A percentile compares a stretch with the other conserved stretches of the same genome.
phyloP scores from a whole-genome alignment of 2,888 invertebrate species.

The Cybosia mesomella region DNA sequence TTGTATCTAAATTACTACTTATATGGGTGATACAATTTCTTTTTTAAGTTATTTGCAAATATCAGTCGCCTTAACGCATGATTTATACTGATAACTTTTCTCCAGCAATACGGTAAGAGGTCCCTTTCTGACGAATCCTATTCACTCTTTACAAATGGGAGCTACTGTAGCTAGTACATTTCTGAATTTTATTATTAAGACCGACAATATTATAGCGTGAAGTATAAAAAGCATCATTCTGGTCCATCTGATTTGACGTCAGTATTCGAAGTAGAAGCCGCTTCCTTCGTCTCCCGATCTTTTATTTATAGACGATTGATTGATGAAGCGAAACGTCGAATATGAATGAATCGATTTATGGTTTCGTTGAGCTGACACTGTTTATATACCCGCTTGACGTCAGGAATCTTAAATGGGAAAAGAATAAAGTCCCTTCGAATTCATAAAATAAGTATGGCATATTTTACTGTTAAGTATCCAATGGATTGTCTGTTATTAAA shows the following conservation, averaged over 20 bases:
- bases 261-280: constrained; percentile 69
- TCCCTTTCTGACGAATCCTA: not conserved
- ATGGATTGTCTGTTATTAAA: constrained; percentile 30
- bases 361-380: constrained; percentile 72
- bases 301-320: constrained; percentile 83
- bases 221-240: constrained; percentile 46
- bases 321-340: constrained; percentile 79
- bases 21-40: no score
- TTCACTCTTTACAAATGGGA: not conserved
- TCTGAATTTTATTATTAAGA: constrained; percentile 18
- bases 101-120: not conserved
- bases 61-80: not conserved
- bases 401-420: constrained; percentile 72
- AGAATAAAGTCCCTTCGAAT: constrained; percentile 61
- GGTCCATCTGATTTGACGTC: constrained; percentile 71
- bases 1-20: not conserved
- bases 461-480: constrained; percentile 33
- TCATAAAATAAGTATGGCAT: constrained; percentile 45
- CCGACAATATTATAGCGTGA: constrained; percentile 27
- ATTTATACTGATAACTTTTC: not conserved
- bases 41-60: not conserved
- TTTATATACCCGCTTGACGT: constrained; percentile 77
- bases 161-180: not conserved
- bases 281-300: constrained; percentile 72
- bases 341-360: constrained; percentile 84